Evolutionary conservation across 2,888 invertebrate species (phyloP).

Genomic region (Drosophila eohydei): DNA sequence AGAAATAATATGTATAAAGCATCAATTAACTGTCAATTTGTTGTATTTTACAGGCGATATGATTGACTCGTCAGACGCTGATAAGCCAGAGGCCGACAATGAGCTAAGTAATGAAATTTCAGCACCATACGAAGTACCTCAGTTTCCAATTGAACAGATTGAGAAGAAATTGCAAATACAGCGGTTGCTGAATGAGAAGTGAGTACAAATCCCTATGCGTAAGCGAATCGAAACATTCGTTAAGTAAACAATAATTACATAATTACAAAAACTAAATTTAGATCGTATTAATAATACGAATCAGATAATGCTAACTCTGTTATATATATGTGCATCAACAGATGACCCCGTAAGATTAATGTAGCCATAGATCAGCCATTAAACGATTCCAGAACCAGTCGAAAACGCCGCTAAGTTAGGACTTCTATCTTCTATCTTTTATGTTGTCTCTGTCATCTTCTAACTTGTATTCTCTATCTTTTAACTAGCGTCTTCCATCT

Average conservation of each 20-base stretch:
- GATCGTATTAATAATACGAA: background rate
- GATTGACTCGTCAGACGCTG: constrained; percentile 56
- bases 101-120: constrained; percentile 92
- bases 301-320: background rate
- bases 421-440: too few relatives aligned
- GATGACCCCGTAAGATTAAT: background rate
- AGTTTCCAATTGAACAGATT: constrained; percentile 98
- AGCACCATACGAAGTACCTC: constrained; percentile 98
- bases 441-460: background rate
- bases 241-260: constrained; percentile 1
- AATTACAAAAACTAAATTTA: constrained; percentile 1
- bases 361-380: background rate
- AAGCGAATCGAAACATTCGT: background rate
- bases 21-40: constrained; percentile 33
- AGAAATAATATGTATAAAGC: background rate
- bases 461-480: background rate
- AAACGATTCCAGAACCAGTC: too few relatives aligned
- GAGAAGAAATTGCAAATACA: constrained; percentile 96
- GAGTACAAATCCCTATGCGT: constrained; percentile 83
- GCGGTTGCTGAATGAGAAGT: constrained; percentile 95
- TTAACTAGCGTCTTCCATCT: too few relatives aligned
- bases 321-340: background rate
- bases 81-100: constrained; percentile 60
- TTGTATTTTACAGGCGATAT: constrained; percentile 70
- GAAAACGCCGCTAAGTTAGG: background rate